Evolutionary conservation across 2,888 invertebrate genomes (phyloP), one percentile per base, ranked within the genome.

Genomic region (Cryptus armator): DNA sequence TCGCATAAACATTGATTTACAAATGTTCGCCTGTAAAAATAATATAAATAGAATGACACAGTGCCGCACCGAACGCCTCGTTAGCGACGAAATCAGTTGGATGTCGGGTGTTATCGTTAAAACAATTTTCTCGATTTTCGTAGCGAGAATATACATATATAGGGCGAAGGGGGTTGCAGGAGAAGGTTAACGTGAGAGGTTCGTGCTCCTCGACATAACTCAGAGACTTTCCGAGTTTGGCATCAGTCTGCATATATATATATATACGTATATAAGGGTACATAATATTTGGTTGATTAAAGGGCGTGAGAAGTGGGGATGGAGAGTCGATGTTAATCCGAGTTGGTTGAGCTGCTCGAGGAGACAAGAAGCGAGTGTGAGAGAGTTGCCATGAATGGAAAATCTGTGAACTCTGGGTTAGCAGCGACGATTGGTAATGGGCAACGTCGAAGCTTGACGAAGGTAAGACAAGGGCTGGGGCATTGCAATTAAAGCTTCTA

Each of bases 401-500:
- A 85, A 82, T 76, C 66, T 72, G 56, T 70, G 62, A 71, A 66
- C 70, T 71, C 16, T n/a, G 64, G 37, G 16, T 19, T 19, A 44
- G 66, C 29, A 66, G 51, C 46, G 71, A 43, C 43, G 74, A 85
- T 82, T 75, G 77, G 56, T 82, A 85, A 79, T 79, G 80, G 78
- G 72, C 56, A 78, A 84, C 77, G 74, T 84, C 74, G 75, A 81
- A 77, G 75, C 79, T 78, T 86, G 86, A 83, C 67, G 78, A 84
- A 79, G 82, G 85, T 78, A 77, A 86, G 82, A 80, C 76, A 81
- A 84, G 71, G 59, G 76, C 77, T 66, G 77, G 66, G 62, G 62
- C 66, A 64, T 59, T 72, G 78, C 86, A 89, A 88, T 89, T 87
- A 87, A 89, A 88, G 74, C 78, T 84, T 83, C 85, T 87, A 81